Base-by-base conservation (phyloP, 1,140 invertebrate genomes). In the Diorhabda sublineata region DNA sequence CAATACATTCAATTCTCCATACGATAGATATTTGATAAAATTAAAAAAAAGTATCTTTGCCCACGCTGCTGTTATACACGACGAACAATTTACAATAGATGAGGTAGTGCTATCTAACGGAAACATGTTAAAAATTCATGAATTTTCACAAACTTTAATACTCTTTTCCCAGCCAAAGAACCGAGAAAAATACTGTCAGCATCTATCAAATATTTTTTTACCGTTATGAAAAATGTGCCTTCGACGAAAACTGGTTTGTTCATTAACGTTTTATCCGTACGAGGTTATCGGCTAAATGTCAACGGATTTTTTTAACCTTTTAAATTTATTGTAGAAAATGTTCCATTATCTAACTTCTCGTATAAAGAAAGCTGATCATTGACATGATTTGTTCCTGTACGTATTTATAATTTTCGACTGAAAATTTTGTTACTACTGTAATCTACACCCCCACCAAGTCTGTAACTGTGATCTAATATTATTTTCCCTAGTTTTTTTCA, bases 171-270 rank as follows among this genome's bases (percentile, higher is more conserved):
- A 52, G 47, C 47, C 47, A 52, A 52, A 52, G 6, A n/a, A 52
- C 47, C 6, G n/a, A 52, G 47, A 52, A 52, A 52, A 52, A 52
- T 52, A 52, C 47, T 52, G 47, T 52, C 47, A 52, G 47, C 47
- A 52, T 52, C 47, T 52, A 52, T 52, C 47, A 52, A 52, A 52
- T 52, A 52, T 8, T n/a, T 52, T 52, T 52, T 52, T 52, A 52
- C 47, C 47, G 6, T 52, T 52, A 52, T 52, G 47, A 52, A 52
- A 52, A 52, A 52, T 52, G 47, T 6, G 47, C 47, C 47, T 52
- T 52, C 47, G n/a, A 52, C 47, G 3, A 52, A 52, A 52, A 52
- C 6, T n/a, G 47, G 47, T 52, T 52, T 52, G 47, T 52, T 52
- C 47, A 52, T 52, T 52, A 52, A 52, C n/a, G 47, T 3, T 52